These are phyloP conservation scores for Protophormia terraenovae DNA, from an alignment of 2,888 invertebrate species.

Conservation along the genomic window DNA sequence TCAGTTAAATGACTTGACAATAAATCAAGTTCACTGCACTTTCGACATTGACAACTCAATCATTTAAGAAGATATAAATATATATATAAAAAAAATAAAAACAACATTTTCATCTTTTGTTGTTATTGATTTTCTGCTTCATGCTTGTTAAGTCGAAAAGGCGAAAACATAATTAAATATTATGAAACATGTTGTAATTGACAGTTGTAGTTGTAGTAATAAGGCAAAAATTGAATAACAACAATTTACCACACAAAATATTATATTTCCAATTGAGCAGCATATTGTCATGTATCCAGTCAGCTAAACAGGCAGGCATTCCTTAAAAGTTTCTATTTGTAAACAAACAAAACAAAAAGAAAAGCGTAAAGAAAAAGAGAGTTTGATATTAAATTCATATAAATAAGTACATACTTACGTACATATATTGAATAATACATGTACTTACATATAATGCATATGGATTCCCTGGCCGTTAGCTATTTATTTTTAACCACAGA, in stretches of 20 bases:
- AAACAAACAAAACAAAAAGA: background rate
- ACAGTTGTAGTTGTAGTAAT: constrained; percentile 51
- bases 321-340: background rate
- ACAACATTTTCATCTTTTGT: background rate
- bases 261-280: constrained; percentile 6
- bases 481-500: background rate
- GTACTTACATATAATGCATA: background rate
- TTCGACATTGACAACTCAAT: constrained; percentile 62
- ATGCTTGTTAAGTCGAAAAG: constrained; percentile 35
- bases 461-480: constrained; percentile 5
- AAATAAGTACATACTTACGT: background rate
- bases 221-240: too few species aligned
- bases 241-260: constrained; percentile 18
- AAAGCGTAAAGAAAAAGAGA: background rate
- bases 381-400: background rate
- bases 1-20: constrained; percentile 24
- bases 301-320: constrained; percentile 16
- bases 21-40: constrained; percentile 61
- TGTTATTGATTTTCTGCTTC: background rate
- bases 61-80: background rate
- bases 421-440: background rate
- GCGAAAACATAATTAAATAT: constrained; percentile 30
- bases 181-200: constrained; percentile 55
- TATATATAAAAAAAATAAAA: background rate
- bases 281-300: background rate